Conservation (phyloP, 2,113 vertebrate genomes). For the Pseudorhombus dupliciocellatus region DNA sequence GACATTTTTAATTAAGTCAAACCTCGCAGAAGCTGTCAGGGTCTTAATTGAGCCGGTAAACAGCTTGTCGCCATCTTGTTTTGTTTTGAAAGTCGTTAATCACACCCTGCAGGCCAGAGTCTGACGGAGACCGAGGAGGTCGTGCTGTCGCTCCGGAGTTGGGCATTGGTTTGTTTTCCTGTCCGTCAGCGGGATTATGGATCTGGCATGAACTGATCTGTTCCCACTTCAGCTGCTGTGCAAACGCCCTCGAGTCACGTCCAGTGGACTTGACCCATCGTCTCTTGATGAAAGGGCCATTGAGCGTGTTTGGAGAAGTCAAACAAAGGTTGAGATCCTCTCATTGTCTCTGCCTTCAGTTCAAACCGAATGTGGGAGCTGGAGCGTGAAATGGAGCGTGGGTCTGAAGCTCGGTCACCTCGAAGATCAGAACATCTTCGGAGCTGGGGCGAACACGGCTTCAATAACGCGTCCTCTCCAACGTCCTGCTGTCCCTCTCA, state of each 20-base stretch:
- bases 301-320: not conserved
- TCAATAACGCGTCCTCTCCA: constrained; percentile 37
- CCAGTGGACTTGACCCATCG: not conserved
- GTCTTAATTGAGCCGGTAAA: not conserved
- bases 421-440: constrained; percentile 36
- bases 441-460: constrained; percentile 18
- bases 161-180: too few species aligned
- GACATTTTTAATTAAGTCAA: constrained; percentile 22
- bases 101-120: not conserved
- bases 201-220: not conserved
- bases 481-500: not conserved
- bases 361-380: constrained; percentile 68
- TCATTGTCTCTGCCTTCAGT: constrained; percentile 52
- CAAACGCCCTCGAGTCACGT: not conserved
- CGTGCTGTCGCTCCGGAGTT: too few species aligned
- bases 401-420: constrained; percentile 39
- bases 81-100: not conserved
- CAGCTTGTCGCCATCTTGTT: not conserved
- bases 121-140: not conserved
- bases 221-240: not conserved
- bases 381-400: constrained; percentile 69
- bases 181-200: too few species aligned
- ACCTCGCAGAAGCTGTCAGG: not conserved
- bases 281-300: not conserved
- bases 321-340: constrained; percentile 23